Percentiles rank a stretch among this genome's conserved stretches.
Evolutionary conservation across 2,797 vertebrate genomes (phyloP).

Genomic region (Prunella strophiata): DNA sequence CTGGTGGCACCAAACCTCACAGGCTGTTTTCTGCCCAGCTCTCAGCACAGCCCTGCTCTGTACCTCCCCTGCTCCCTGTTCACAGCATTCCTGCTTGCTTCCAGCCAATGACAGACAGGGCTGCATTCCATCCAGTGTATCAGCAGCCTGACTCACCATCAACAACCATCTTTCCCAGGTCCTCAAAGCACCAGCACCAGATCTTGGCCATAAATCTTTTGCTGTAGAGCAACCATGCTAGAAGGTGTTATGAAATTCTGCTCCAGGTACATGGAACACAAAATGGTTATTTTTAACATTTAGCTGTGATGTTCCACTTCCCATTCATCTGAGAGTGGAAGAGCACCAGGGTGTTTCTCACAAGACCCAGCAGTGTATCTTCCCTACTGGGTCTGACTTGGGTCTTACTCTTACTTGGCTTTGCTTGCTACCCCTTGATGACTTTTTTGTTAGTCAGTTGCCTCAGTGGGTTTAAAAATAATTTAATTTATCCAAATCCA

Average conservation of each 20-base stretch:
- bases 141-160: neutral
- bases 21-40: neutral
- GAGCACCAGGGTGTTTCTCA: neutral
- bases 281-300: neutral
- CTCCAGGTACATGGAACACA: neutral
- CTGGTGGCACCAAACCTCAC: neutral
- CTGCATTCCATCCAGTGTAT: neutral
- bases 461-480: slow-evolving; percentile 26
- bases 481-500: slow-evolving; percentile 67
- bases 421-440: neutral
- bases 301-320: neutral
- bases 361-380: neutral
- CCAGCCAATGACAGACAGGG: neutral
- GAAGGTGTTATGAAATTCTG: neutral
- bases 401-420: neutral
- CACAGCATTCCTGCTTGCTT: neutral
- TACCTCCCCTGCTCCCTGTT: neutral
- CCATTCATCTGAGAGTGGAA: neutral
- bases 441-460: neutral
- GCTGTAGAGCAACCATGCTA: neutral
- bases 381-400: neutral
- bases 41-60: neutral
- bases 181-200: neutral
- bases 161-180: neutral
- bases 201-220: neutral